Evolutionary conservation across 1,140 invertebrate species (phyloP).

Genomic region (Aporrectodea caliginosa): DNA sequence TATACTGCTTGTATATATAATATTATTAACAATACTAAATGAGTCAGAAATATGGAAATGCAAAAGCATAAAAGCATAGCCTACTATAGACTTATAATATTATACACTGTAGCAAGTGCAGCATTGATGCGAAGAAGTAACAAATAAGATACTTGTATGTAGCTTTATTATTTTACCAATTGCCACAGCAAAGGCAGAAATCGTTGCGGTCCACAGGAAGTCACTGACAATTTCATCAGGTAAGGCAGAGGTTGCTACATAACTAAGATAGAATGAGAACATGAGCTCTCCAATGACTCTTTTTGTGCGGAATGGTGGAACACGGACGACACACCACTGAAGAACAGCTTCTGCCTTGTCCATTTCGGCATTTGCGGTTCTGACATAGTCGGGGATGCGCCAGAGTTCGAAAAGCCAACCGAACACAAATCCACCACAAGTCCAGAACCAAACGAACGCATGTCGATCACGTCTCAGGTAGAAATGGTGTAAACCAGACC

Average conservation of each 20-base stretch:
- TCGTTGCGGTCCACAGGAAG: neutral
- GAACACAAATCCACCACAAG: constrained; percentile 76
- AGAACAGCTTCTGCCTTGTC: no score
- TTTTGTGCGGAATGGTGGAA: neutral
- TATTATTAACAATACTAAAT: no score
- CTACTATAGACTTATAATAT: no score
- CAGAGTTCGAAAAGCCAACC: constrained; percentile 84
- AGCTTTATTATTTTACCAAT: no score
- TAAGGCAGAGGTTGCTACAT: neutral
- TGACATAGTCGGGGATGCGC: constrained; percentile 78
- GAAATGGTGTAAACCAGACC: constrained; percentile 84
- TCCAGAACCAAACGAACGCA: constrained; percentile 81
- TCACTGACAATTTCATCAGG: neutral
- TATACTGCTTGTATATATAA: no score
- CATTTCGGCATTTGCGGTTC: constrained; percentile 68
- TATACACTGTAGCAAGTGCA: no score
- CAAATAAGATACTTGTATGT: no score
- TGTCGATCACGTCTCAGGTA: constrained; percentile 85
- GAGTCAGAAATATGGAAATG: no score
- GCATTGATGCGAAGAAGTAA: no score
- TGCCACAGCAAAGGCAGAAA: neutral
- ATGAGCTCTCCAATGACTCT: neutral
- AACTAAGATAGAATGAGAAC: neutral
- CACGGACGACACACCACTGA: neutral
- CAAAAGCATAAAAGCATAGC: no score